Base-by-base conservation (phyloP, 2,113 vertebrate genomes). In the Oriolus oriolus region DNA sequence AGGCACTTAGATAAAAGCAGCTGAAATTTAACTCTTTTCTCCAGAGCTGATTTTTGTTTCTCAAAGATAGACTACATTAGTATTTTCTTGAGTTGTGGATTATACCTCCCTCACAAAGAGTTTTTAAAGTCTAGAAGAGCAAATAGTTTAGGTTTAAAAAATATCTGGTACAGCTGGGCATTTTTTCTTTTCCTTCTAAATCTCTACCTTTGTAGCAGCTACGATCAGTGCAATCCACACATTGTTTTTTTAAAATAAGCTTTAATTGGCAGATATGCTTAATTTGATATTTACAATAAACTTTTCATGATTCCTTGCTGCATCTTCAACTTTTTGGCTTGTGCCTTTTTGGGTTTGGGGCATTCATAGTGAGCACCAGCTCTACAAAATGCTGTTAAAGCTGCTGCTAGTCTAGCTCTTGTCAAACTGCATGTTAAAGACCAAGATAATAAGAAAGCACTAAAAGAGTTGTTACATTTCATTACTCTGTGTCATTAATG, bases 401-500 rank as follows among this genome's bases (percentile, higher is more conserved):
- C 39, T 86, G 56, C 53, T 81, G 26, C 52, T 21, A n/a, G 60
- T 31, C 52, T n/a, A 61, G 44, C 42, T 86, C 59, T 56, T 82
- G 69, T 92, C 78, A 91, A 91, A 87, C 42, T 35, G 56, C n/a
- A 3, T 66, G 27, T 64, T 79, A 84, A 76, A 83, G 44, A 79
- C 37, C 10, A n/a, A 66, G 47, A 44, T 66, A 86, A 95, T 47
- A 77, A 52, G 52, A 68, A 94, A 77, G 30, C 52, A 86, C 45
- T 71, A 75, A 87, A 88, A 63, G 59, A 81, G 27, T 53, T 81
- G 50, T 78, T 83, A 33, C n/a, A 47, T 91, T 89, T 77, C 66
- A 66, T 93, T 91, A 31, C 39, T 59, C 26, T 1, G 1, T 69
- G 50, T 94, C 95, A 96, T 93, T 94, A 97, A 94, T 94, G 82